Evolutionary conservation across 2,888 invertebrate genomes (phyloP).

Genomic region (Camponotus fellah): DNA sequence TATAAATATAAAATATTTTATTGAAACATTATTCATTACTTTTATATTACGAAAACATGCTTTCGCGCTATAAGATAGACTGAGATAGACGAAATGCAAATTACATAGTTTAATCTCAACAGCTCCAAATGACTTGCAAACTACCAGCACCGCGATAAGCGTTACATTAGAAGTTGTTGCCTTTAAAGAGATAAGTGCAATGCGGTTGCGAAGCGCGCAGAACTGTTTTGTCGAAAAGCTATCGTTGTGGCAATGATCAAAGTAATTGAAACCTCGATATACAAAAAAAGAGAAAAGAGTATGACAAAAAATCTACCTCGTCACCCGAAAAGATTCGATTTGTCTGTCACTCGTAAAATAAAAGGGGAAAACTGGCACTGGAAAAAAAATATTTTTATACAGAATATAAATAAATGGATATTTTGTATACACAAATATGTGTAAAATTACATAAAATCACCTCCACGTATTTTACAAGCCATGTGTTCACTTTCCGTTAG

Average conservation of each 20-base stretch:
- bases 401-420: background rate
- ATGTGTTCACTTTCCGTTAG: background rate
- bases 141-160: slow-evolving; percentile 15
- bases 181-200: slow-evolving; percentile 37
- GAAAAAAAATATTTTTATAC: background rate
- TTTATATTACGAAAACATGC: background rate
- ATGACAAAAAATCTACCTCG: background rate
- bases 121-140: slow-evolving; percentile 27
- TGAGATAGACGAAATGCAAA: slow-evolving; percentile 34
- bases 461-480: background rate
- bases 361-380: background rate
- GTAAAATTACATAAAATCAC: background rate
- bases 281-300: background rate
- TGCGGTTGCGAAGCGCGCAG: background rate
- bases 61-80: background rate
- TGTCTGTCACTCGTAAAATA: background rate
- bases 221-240: slow-evolving; percentile 27
- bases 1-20: background rate
- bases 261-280: slow-evolving; percentile 6
- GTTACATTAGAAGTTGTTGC: slow-evolving; percentile 24
- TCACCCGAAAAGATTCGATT: background rate
- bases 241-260: background rate
- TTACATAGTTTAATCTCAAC: slow-evolving; percentile 30
- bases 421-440: background rate
- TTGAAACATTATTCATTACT: background rate